Conservation (phyloP, 1,140 invertebrate species). For the Drosophila virilis region DNA sequence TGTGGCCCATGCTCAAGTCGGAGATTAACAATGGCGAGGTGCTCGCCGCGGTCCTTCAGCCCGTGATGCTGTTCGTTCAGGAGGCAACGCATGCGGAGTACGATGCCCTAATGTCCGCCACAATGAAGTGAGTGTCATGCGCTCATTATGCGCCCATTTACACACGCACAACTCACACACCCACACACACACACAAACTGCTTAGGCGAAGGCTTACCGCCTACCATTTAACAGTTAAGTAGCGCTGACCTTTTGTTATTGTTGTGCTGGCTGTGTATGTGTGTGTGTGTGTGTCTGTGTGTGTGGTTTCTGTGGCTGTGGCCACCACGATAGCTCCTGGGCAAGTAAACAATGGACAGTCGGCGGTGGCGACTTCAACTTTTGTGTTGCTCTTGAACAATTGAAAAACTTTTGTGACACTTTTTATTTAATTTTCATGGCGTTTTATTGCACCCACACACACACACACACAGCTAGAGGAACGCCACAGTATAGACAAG, state of each 20-base stretch:
- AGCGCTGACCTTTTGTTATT: conserved; percentile 35
- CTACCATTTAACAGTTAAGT: conserved; percentile 24
- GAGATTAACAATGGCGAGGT: conserved; percentile 95
- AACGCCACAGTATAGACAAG: conserved; percentile 1
- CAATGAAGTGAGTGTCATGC: conserved; percentile 87
- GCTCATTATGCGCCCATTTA: conserved; percentile 35
- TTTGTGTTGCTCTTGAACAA: conserved; percentile 60
- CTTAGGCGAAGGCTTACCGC: conserved; percentile 22
- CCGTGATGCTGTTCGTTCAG: conserved; percentile 94
- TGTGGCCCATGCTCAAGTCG: conserved; percentile 94
- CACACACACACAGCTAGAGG: conserved; percentile 1
- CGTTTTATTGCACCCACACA: conserved; percentile 59
- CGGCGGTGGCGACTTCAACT: conserved; percentile 37
- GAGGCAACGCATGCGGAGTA: conserved; percentile 94
- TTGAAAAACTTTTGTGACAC: conserved; percentile 79
- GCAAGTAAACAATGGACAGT: conserved; percentile 43
- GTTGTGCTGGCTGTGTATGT: conserved; percentile 30
- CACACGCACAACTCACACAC: conserved; percentile 10
- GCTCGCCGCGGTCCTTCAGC: conserved; percentile 93
- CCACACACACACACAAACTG: conserved; percentile 2
- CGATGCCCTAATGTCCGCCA: conserved; percentile 91
- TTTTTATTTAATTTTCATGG: conserved; percentile 79
- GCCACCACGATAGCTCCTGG: conserved; percentile 7
- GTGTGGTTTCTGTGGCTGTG: background rate
- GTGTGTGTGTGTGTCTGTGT: background rate